A percentile compares a stretch with the other conserved stretches of the same genome.
Evolutionary conservation across 2,888 invertebrate species (phyloP).

Genomic region (Cosmia trapezina): DNA sequence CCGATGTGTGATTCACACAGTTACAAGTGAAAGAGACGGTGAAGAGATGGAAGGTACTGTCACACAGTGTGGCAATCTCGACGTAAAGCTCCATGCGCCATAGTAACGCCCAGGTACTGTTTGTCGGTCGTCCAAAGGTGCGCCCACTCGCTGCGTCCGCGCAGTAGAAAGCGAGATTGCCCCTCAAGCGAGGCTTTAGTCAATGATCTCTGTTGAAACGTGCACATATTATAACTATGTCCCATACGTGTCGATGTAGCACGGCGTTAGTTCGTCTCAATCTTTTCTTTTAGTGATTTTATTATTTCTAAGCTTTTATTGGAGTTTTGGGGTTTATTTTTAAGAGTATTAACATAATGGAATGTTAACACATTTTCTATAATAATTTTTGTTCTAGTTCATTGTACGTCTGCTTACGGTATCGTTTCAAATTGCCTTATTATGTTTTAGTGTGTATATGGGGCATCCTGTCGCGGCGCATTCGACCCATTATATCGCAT

Average conservation of each 20-base stretch:
- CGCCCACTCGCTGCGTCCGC: slow-evolving; percentile 39
- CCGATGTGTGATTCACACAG: not conserved
- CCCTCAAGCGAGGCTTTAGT: slow-evolving; percentile 71
- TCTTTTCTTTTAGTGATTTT: slow-evolving; percentile 69
- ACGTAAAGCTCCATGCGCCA: not conserved
- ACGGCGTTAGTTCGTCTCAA: slow-evolving; percentile 65
- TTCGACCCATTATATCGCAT: slow-evolving; percentile 51
- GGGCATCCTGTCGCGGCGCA: slow-evolving; percentile 73
- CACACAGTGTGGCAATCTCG: too few species aligned
- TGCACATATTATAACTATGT: slow-evolving; percentile 71
- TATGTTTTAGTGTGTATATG: slow-evolving; percentile 77
- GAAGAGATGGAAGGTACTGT: not conserved
- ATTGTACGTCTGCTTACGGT: slow-evolving; percentile 72
- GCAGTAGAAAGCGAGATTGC: slow-evolving; percentile 65
- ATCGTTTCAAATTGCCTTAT: slow-evolving; percentile 76
- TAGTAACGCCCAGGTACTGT: not conserved
- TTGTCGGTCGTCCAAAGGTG: slow-evolving; percentile 26
- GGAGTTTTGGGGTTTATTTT: slow-evolving; percentile 80
- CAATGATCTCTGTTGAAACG: slow-evolving; percentile 77
- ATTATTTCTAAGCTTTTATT: slow-evolving; percentile 76
- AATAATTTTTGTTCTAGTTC: slow-evolving; percentile 70
- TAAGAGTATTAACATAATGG: slow-evolving; percentile 80
- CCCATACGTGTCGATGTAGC: slow-evolving; percentile 64
- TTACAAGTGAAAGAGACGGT: not conserved
- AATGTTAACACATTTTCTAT: slow-evolving; percentile 81